These are phyloP conservation scores for Blennius ocellaris DNA, from an alignment of 2,113 vertebrate genomes.

Conservation along the genomic window DNA sequence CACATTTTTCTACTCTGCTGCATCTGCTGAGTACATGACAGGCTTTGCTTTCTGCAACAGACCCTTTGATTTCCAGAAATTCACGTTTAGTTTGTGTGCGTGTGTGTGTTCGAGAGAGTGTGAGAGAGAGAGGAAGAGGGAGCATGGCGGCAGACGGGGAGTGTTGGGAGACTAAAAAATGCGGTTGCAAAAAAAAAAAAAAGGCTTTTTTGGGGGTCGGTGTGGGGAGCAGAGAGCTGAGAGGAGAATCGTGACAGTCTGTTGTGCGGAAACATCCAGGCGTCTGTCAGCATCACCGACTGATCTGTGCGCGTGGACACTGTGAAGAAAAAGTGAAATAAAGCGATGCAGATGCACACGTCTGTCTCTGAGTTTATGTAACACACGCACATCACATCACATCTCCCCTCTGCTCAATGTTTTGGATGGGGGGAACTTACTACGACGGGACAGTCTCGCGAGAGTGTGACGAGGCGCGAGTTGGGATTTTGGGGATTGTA, in stretches of 20 bases:
- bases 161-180: constrained; percentile 33
- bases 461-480: constrained; percentile 28
- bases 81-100: constrained; percentile 63
- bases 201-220: constrained; percentile 33
- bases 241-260: constrained; percentile 30
- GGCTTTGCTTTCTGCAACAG: constrained; percentile 2
- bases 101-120: too few species aligned
- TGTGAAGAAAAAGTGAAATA: constrained; percentile 49
- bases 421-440: constrained; percentile 49
- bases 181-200: constrained; percentile 29
- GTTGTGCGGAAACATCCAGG: constrained; percentile 6
- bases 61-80: constrained; percentile 32
- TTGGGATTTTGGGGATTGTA: constrained; percentile 71
- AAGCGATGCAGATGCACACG: constrained; percentile 39
- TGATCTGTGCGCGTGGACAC: constrained; percentile 15
- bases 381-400: constrained; percentile 41
- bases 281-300: background rate
- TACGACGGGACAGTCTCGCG: constrained; percentile 69
- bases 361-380: constrained; percentile 75
- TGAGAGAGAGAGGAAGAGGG: too few species aligned
- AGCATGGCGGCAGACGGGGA: constrained; percentile 67
- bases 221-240: constrained; percentile 9
- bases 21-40: constrained; percentile 38
- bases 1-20: constrained; percentile 63
- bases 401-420: constrained; percentile 43